These are phyloP conservation scores for Dunckerocampus dactyliophorus DNA, from an alignment of 2,113 vertebrate genomes.

Conservation along the genomic window DNA sequence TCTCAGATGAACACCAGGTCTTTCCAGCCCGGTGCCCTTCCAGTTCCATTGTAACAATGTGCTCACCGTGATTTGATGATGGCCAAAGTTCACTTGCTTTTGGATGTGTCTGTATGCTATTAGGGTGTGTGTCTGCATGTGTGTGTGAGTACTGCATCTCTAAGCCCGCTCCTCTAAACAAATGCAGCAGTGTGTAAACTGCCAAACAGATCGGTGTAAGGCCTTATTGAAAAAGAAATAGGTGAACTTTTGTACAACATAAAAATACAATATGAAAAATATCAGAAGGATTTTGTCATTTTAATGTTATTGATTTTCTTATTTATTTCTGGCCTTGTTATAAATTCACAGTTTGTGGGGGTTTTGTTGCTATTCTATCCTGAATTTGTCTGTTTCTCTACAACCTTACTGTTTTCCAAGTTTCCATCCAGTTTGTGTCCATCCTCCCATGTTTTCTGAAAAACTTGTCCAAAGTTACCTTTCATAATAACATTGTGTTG, in stretches of 20 bases:
- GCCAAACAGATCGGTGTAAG: background rate
- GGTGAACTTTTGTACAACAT: no score
- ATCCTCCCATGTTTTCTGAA: background rate
- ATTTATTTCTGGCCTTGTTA: background rate
- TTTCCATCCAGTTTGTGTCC: no score
- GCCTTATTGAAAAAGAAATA: no score
- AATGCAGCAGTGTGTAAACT: constrained; percentile 3
- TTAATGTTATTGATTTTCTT: background rate
- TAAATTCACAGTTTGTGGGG: no score
- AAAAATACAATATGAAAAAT: background rate
- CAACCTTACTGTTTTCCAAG: background rate
- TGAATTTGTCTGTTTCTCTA: background rate
- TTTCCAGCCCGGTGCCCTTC: constrained; percentile 65
- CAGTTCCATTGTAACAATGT: constrained; percentile 69
- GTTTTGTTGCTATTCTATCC: background rate
- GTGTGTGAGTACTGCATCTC: constrained; percentile 11
- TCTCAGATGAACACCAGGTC: constrained; percentile 57
- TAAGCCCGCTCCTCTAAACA: background rate
- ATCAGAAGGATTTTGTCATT: background rate
- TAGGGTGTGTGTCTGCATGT: constrained; percentile 3
- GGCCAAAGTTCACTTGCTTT: constrained; percentile 55
- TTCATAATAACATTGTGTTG: constrained; percentile 16
- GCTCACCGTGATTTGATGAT: constrained; percentile 70
- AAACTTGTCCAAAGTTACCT: constrained; percentile 37
- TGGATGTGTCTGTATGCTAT: constrained; percentile 30